Conservation (phyloP, 2,113 vertebrate genomes). For the Mobula birostris region DNA sequence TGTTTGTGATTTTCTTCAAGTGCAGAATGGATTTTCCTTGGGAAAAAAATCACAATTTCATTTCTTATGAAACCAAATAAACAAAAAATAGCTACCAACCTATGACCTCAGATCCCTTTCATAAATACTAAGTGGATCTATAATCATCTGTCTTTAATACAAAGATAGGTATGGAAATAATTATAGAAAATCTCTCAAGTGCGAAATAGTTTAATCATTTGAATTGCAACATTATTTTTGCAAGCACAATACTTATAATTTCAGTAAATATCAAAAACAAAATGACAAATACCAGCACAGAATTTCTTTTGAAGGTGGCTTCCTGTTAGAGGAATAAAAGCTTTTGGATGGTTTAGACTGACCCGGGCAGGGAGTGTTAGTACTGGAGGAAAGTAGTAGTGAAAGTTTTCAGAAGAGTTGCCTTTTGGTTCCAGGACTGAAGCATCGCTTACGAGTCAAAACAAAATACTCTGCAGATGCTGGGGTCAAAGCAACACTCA, state of each 20-base stretch:
- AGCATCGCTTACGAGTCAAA: not conserved
- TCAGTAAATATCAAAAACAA: not conserved
- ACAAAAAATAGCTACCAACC: not conserved
- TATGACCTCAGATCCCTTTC: not conserved
- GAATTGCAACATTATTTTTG: not conserved
- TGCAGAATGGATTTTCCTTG: conserved; percentile 1
- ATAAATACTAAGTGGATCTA: not conserved
- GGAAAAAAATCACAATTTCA: not conserved
- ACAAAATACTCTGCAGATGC: too few species aligned
- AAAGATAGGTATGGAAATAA: conserved; percentile 18
- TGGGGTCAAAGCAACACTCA: too few species aligned
- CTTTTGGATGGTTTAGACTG: not conserved
- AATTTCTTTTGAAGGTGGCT: not conserved
- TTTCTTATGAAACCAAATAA: not conserved
- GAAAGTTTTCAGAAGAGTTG: not conserved
- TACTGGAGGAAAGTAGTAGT: too few species aligned
- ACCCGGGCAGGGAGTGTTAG: too few species aligned
- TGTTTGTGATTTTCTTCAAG: not conserved
- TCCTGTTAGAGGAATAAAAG: too few species aligned
- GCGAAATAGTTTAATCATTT: conserved; percentile 18
- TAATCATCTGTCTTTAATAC: conserved; percentile 6
- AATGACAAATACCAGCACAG: not conserved
- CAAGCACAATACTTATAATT: conserved; percentile 21
- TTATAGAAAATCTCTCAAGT: conserved; percentile 9
- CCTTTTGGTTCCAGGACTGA: not conserved